phyloP scores from a whole-genome alignment of 1,140 invertebrate genomes.

The Drosophila ficusphila region DNA sequence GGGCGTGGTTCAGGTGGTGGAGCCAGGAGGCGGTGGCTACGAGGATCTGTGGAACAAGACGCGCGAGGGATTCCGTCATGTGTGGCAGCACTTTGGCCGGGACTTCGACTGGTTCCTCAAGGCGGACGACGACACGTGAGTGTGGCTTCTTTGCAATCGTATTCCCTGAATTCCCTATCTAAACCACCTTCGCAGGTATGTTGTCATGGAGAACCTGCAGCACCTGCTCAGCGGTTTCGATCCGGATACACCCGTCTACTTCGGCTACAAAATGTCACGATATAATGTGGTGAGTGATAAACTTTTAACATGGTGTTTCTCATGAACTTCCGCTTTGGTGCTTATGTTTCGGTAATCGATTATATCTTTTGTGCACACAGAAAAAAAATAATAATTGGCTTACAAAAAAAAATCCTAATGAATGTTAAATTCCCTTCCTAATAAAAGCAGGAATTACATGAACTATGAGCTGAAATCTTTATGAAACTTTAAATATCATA shows the following conservation, averaged over 20 bases:
- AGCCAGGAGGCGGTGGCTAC: conserved; percentile 90
- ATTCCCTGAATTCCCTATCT: not conserved
- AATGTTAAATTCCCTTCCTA: no score
- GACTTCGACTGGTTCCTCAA: conserved; percentile 97
- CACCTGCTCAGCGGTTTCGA: conserved; percentile 92
- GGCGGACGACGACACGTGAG: conserved; percentile 96
- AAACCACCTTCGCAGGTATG: conserved; percentile 84
- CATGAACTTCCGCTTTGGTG: conserved; percentile 11
- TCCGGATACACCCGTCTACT: conserved; percentile 90
- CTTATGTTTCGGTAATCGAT: conserved; percentile 29
- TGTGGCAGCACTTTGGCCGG: conserved; percentile 91
- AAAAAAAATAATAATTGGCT: not conserved
- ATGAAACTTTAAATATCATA: no score
- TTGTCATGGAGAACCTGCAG: conserved; percentile 95
- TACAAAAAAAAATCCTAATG: no score
- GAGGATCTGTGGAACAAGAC: conserved; percentile 97
- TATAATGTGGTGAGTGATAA: conserved; percentile 65
- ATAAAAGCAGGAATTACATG: no score
- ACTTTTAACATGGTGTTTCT: not conserved
- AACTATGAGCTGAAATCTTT: no score
- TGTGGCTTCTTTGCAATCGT: conserved; percentile 50
- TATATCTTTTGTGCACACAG: not conserved
- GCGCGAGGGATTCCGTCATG: conserved; percentile 94
- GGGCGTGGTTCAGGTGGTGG: conserved; percentile 86
- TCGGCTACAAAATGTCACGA: conserved; percentile 90